These are phyloP conservation scores for Chamaetylas fuelleborni DNA, from an alignment of 2,113 vertebrate genomes.

Conservation along the genomic window DNA sequence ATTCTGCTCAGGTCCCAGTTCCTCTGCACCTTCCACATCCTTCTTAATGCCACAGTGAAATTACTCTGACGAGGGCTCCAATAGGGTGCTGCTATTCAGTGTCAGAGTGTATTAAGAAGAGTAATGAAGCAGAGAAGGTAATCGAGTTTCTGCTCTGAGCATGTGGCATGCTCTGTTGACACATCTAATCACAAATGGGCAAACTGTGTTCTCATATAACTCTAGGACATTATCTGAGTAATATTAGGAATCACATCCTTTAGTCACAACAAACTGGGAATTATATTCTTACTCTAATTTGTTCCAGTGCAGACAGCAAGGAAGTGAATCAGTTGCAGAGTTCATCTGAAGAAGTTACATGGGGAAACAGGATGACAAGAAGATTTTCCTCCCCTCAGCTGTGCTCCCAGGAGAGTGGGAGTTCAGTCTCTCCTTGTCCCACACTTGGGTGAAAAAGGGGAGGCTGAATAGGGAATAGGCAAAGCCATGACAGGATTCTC, in stretches of 20 bases:
- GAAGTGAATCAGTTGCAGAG: background rate
- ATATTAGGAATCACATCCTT: background rate
- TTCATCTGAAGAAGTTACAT: background rate
- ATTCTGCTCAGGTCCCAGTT: constrained; percentile 15
- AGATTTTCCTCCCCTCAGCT: background rate
- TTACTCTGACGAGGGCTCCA: constrained; percentile 38
- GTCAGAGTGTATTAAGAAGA: constrained; percentile 46
- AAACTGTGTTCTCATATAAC: background rate
- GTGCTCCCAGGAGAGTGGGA: background rate
- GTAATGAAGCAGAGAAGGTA: constrained; percentile 48
- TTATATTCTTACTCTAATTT: background rate
- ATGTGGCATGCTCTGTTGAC: constrained; percentile 26
- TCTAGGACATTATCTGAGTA: constrained; percentile 29
- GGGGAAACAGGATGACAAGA: background rate
- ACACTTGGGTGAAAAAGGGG: background rate
- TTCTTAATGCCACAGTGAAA: constrained; percentile 35
- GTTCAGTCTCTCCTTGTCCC: background rate
- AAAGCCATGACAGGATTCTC: background rate
- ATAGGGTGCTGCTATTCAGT: constrained; percentile 17
- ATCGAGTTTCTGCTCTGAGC: constrained; percentile 43
- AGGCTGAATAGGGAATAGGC: background rate
- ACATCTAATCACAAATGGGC: constrained; percentile 46
- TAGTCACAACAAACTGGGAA: background rate
- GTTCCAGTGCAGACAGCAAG: background rate
- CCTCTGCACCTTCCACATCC: constrained; percentile 23